Base-by-base conservation (phyloP, 2,888 invertebrate genomes). In the Sphaeridia pumilis region DNA sequence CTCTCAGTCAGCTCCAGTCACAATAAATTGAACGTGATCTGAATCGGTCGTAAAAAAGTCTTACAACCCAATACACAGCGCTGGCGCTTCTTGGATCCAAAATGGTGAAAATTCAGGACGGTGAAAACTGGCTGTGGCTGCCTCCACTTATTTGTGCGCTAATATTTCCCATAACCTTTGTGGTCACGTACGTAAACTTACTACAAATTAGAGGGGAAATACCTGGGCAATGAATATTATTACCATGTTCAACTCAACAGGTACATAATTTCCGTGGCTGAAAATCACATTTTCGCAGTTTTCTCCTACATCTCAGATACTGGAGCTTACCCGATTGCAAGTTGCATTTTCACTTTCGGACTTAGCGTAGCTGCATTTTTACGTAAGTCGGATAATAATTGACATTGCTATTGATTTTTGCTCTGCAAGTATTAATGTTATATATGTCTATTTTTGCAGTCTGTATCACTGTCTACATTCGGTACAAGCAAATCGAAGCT, bases 221-320 rank as follows among this genome's bases (percentile, higher is more conserved):
- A 31, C 14, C 31, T 10, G 31, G 31, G 31, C 14, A 17, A 38
- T 20, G 27, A 50, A 36, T 28, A 4, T 20, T 20, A 28, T 43
- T 49, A 31, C 22, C 7, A 43, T 38, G 42, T 35, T 35, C 21
- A 24, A 36, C 21, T 42, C 41, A 48, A 31, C 47, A 61, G 61
- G 21, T 63, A 54, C 26, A 21, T 38, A 1, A 54, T 59, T 0
- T 58, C 60, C 1, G 41, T 63, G 1, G n/a, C 46, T 4, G 20
- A 46, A 24, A 60, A 54, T 22, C 57, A 64, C 31, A 60, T 66
- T 24, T 34, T 52, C 25, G 36, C 60, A 4, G 62, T 64, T 34
- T 80, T 83, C 61, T 83, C 84, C 1, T 84, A 83, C 66, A 83
- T 85, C 57, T 83, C 83, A 59, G 82, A 82, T 67, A 80, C 82